Base-by-base conservation (phyloP, 2,888 invertebrate species). In the Epinotia brunnichana region DNA sequence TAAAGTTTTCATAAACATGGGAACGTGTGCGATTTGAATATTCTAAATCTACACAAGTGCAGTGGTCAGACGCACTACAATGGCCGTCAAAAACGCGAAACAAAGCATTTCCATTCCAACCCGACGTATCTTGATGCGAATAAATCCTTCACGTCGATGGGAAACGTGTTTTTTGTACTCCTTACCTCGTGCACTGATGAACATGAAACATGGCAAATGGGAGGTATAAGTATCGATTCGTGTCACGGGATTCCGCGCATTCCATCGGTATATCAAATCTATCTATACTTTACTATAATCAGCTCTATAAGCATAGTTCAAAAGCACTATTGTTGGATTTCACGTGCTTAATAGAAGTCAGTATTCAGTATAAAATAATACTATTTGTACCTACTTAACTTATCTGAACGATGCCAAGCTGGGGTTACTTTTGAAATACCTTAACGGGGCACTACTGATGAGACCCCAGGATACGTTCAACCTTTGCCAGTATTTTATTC, bases 131-230 rank as follows among this genome's bases (percentile, higher is more conserved):
- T 68, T 62, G 61, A 72, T 67, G 67, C 56, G 35, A 53, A 61
- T 72, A 72, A 72, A 72, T 72, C 67, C 72, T 62, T 72, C 72
- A 72, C 54, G 56, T 57, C 61, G 61, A 71, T 71, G 67, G 59
- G 54, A 57, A 15, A 9, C 54, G 54, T 67, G 44, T 61, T 72
- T 72, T 72, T 72, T 72, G 60, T 71, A 54, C 24, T 72, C 62
- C 72, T 68, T 62, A 24, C 24, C 21, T 41, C 29, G 60, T 57
- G 60, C 54, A 62, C 56, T 62, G 67, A 68, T 61, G 62, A 21
- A 51, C 61, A 48, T 44, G 56, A 41, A 44, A 61, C 48, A 57
- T 35, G 54, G 57, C 21, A 44, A 35, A 13, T 48, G 48, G 48
- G n/a, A 54, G 29, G 24, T 39, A 61, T 39, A n/a, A 53, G 29